Base-by-base conservation (phyloP, 2,888 invertebrate species). In the Choreutis nemorana region DNA sequence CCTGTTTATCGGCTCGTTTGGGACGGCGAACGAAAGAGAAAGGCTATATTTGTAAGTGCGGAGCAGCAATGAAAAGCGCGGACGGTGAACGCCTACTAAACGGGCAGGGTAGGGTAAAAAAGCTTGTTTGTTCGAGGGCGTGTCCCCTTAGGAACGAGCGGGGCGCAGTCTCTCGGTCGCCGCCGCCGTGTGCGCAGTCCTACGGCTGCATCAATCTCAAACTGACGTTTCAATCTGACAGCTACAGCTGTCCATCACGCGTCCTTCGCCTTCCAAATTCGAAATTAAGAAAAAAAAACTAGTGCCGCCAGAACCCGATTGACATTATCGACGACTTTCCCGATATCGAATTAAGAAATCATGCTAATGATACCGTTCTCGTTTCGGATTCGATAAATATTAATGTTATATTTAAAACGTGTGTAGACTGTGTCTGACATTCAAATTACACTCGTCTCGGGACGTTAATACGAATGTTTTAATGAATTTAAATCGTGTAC, bases 71-170 rank as follows among this genome's bases (percentile, higher is more conserved):
- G 54, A 55, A 60, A 59, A 58, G 58, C 56, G 39, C 36, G 39
- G 39, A 41, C 39, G 53, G 62, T 55, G 44, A 35, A 60, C 77
- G 73, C 75, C 77, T 55, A 59, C 64, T 49, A 61, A 54, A 52
- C 45, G 44, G 46, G 45, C 41, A 46, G 63, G 64, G 65, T 43
- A 64, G 65, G 67, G 63, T 49, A 56, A 59, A 44, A 66, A 64
- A 65, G 61, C 68, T 67, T 68, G 64, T 72, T 70, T 65, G 59
- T 45, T 43, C 54, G 55, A 55, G 49, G 66, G 77, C 77, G 77
- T 77, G 71, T 71, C 64, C 72, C 34, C 35, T 29, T 27, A 23
- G 32, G 31, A 30, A 37, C 36, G 41, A 37, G 44, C 42, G 49
- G 48, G 52, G 50, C 55, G 44, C 73, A 77, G 77, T 77, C 65